Conservation (phyloP, 2,888 invertebrate genomes). For the Glaucopsyche alexis region DNA sequence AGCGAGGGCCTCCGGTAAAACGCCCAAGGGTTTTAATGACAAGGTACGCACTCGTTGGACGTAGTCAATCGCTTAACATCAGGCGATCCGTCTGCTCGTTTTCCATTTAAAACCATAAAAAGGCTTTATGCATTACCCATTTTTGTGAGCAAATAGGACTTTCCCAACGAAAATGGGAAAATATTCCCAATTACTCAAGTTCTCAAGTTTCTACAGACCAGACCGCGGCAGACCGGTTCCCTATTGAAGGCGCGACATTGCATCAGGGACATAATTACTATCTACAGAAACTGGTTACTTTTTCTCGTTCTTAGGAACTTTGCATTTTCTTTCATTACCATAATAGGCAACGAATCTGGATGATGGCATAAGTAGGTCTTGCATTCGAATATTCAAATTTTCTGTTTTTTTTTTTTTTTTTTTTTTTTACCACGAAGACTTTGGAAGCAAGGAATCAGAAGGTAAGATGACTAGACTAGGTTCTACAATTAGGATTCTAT, state of each 20-base stretch:
- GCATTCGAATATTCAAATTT: not conserved
- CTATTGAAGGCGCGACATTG: conserved; percentile 52
- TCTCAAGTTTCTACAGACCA: not conserved
- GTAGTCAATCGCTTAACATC: no score
- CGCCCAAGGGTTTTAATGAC: no score
- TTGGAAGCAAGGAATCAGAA: no score
- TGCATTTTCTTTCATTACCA: conserved; percentile 18
- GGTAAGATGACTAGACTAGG: no score
- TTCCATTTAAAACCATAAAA: no score
- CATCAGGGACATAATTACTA: conserved; percentile 50
- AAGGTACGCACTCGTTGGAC: no score
- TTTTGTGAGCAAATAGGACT: not conserved
- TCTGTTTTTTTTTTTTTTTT: not conserved
- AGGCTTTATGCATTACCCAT: no score
- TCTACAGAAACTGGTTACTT: conserved; percentile 24
- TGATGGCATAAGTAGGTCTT: not conserved
- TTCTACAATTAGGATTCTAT: no score
- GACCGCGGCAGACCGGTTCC: conserved; percentile 41
- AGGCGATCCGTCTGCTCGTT: no score
- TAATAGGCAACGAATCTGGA: conserved; percentile 1
- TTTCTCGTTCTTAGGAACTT: conserved; percentile 26
- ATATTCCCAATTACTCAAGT: not conserved
- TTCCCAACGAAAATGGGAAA: conserved; percentile 4
- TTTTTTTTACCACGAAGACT: no score
- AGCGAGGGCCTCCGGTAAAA: no score